A percentile compares a stretch with the other conserved stretches of the same genome.
Conservation (phyloP, 2,113 vertebrate species). For the Entelurus aequoreus region DNA sequence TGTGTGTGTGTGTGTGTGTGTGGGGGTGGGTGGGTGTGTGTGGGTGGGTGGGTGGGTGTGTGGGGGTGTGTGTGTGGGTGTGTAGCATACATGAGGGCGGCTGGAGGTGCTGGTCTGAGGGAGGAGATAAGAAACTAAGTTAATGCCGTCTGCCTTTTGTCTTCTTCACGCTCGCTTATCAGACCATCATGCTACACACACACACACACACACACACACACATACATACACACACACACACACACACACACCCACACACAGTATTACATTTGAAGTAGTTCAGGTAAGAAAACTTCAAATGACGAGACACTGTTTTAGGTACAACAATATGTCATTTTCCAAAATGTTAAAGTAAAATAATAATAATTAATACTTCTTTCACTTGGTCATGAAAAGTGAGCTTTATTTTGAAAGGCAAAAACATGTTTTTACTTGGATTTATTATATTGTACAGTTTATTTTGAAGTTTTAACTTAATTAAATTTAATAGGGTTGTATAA, state of each 20-base stretch:
- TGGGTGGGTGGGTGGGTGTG: constrained; percentile 20
- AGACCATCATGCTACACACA: constrained; percentile 40
- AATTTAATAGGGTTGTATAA: no score
- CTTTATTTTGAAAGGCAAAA: no score
- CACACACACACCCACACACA: not conserved
- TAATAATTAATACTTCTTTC: no score
- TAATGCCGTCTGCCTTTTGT: constrained; percentile 68
- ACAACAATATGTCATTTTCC: no score
- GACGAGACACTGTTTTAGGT: no score
- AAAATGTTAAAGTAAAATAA: no score
- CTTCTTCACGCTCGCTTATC: constrained; percentile 55
- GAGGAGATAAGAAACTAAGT: constrained; percentile 65
- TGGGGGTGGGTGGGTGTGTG: constrained; percentile 14
- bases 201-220: constrained; percentile 25
- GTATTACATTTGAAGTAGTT: not conserved
- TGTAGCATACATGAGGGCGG: constrained; percentile 35
- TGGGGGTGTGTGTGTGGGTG: constrained; percentile 12
- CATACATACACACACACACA: not conserved
- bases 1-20: constrained; percentile 8
- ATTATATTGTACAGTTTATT: no score
- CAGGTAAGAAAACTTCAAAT: no score
- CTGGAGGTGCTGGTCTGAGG: constrained; percentile 33
- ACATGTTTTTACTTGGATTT: no score
- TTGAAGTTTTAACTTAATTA: no score
- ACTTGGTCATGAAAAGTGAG: no score